Conservation (phyloP, 2,888 invertebrate genomes). For the Disparrhopalites patrizii region DNA sequence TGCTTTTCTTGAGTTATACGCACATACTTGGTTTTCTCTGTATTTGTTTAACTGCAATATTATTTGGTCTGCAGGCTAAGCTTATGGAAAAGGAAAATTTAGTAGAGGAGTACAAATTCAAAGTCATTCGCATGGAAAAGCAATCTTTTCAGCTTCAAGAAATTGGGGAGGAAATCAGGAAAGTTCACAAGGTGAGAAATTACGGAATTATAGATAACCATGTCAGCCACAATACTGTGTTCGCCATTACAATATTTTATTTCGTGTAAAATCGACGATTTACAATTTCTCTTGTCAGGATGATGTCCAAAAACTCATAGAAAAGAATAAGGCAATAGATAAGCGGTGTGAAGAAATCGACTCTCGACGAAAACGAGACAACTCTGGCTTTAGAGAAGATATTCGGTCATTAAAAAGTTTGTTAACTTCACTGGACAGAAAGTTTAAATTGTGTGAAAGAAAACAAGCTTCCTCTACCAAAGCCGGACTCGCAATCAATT, state of each 20-base stretch:
- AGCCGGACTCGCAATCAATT: background rate
- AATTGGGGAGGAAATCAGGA: conserved; percentile 10
- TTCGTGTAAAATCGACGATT: background rate
- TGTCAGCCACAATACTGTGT: background rate
- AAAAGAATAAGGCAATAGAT: conserved; percentile 30
- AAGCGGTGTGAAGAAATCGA: conserved; percentile 39
- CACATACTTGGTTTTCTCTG: background rate
- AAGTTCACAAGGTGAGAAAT: conserved; percentile 17
- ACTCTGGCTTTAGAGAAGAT: conserved; percentile 40
- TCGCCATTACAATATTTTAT: background rate
- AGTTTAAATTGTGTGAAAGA: conserved; percentile 17
- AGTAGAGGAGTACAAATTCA: conserved; percentile 32
- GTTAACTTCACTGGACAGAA: conserved; percentile 26
- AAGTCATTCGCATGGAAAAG: conserved; percentile 35
- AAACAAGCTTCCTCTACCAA: background rate
- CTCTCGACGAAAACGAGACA: conserved; percentile 37
- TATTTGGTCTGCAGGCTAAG: conserved; percentile 13
- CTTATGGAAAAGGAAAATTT: conserved; percentile 38
- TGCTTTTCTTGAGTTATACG: too few species aligned
- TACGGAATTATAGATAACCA: background rate
- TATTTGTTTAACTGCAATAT: background rate
- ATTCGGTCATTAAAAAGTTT: conserved; percentile 27
- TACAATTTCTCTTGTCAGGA: conserved; percentile 19
- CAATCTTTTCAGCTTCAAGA: conserved; percentile 31
- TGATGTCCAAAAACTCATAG: conserved; percentile 22